Base-by-base conservation (phyloP, 1,140 invertebrate species). In the Brevipalpus yothersi region DNA sequence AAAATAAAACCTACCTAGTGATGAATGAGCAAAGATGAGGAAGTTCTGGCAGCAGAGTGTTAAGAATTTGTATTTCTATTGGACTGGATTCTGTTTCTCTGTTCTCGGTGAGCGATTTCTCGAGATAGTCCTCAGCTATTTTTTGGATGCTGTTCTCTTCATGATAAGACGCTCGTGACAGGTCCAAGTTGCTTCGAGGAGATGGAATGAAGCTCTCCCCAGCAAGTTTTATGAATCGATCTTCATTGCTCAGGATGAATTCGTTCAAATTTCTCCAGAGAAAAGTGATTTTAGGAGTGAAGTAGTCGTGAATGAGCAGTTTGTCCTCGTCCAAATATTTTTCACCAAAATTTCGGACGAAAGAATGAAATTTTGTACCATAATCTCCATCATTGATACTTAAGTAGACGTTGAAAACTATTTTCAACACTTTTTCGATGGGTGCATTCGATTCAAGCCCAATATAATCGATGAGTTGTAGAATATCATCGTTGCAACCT, bases 1-100 rank as follows among this genome's bases (percentile, higher is more conserved):
- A 1, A 3, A 58, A 1, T 1, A 31, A 13, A 41, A 41, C n/a
- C 0, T 11, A 53, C 10, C 10, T 51, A 40, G 2, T n/a, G 42
- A 59, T 45, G 19, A 54, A 60, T 8, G 11, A 13, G 23, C 59
- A 60, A 9, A 53, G 31, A 55, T 60, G 59, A 15, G 59, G 59
- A 21, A 60, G 19, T 40, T 60, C 51, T 12, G 59, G 59, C 12
- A 60, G n/a, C 11, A 60, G 8, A n/a, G 13, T 10, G 41, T 60
- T 53, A 11, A 53, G n/a, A 5, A 47, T 58, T 42, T 43, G 17
- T 1, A 55, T 55, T n/a, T 55, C 31, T 19, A 15, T 21, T 19
- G 21, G 23, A 15, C 4, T 55, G 4, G n/a, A 13, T 17, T 55
- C 53, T 19, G 21, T 55, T 55, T 55, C 53, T 21, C 8, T 8